A percentile compares a stretch with the other conserved stretches of the same genome.
Evolutionary conservation across 2,113 vertebrate species (phyloP).

Genomic region (Catharus minimus): DNA sequence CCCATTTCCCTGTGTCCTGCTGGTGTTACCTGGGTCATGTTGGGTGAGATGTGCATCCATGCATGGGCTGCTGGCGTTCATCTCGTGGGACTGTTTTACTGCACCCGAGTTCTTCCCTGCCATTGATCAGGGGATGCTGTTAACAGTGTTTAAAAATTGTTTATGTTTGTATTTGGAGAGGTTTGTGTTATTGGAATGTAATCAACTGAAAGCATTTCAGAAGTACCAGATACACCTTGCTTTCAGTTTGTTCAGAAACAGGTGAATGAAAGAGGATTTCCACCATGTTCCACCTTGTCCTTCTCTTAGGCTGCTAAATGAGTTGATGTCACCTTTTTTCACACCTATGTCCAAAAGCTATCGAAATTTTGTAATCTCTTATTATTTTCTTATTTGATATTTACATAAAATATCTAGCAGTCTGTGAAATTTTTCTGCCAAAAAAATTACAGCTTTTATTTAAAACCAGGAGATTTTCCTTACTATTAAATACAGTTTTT

Average conservation of each 20-base stretch:
- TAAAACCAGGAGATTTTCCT: background rate
- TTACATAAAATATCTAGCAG: background rate
- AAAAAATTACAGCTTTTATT: background rate
- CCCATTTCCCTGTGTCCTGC: accelerated
- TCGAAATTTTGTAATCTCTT: background rate
- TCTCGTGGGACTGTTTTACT: accelerated
- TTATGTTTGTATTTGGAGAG: background rate
- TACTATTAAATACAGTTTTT: background rate
- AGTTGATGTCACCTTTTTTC: background rate
- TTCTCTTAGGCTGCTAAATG: background rate
- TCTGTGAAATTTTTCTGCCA: background rate
- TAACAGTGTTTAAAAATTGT: background rate
- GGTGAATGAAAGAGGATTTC: background rate
- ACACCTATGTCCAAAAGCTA: background rate
- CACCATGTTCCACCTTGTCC: background rate
- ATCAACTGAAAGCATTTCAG: background rate
- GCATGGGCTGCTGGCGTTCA: accelerated
- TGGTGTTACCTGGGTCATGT: background rate
- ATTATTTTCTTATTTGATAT: background rate
- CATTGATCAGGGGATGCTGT: background rate
- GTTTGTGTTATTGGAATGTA: background rate
- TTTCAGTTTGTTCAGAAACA: background rate
- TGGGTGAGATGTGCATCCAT: background rate
- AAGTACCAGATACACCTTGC: accelerated
- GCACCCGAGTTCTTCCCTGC: background rate